Percentiles rank a stretch among this genome's conserved stretches.
These are phyloP conservation scores for Corythoichthys intestinalis DNA, from an alignment of 2,113 vertebrate species.

Conservation along the genomic window DNA sequence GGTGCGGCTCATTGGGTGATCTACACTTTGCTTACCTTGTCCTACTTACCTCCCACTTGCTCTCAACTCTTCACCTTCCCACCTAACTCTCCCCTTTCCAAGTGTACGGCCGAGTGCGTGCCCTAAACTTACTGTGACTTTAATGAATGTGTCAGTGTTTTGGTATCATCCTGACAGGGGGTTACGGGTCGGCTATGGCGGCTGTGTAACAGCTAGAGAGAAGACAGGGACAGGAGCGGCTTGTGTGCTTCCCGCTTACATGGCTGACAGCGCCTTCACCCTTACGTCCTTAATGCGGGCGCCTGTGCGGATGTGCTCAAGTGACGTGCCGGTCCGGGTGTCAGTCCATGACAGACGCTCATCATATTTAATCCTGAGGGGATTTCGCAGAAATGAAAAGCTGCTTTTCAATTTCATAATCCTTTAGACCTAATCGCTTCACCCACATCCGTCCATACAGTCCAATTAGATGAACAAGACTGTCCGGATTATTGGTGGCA, in stretches of 20 bases:
- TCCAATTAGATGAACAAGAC: constrained; percentile 66
- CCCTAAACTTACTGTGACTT: constrained; percentile 37
- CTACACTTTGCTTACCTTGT: constrained; percentile 55
- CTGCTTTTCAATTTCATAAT: constrained; percentile 74
- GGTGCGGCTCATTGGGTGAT: constrained; percentile 43
- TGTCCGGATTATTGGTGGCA: constrained; percentile 27
- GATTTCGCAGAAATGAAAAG: constrained; percentile 71
- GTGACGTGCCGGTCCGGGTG: constrained; percentile 19
- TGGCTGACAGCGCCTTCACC: constrained; percentile 38
- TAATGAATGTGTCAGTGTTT: constrained; percentile 52
- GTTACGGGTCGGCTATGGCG: constrained; percentile 50
- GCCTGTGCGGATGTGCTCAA: constrained; percentile 25
- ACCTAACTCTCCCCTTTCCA: constrained; percentile 16
- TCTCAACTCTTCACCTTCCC: constrained; percentile 40
- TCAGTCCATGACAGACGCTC: constrained; percentile 63
- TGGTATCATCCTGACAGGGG: constrained; percentile 54
- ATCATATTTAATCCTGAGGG: constrained; percentile 69
- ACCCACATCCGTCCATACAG: constrained; percentile 39
- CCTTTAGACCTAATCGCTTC: constrained; percentile 65
- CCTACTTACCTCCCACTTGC: constrained; percentile 56
- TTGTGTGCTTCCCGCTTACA: constrained; percentile 26
- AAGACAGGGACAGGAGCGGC: constrained; percentile 7
- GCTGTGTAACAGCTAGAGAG: constrained; percentile 16
- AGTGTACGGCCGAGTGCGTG: constrained; percentile 50
- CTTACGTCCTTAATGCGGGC: constrained; percentile 32